A percentile compares a stretch with the other conserved stretches of the same genome.
Evolutionary conservation across 2,797 vertebrate genomes (phyloP).

Genomic region (Rachycentron canadum): DNA sequence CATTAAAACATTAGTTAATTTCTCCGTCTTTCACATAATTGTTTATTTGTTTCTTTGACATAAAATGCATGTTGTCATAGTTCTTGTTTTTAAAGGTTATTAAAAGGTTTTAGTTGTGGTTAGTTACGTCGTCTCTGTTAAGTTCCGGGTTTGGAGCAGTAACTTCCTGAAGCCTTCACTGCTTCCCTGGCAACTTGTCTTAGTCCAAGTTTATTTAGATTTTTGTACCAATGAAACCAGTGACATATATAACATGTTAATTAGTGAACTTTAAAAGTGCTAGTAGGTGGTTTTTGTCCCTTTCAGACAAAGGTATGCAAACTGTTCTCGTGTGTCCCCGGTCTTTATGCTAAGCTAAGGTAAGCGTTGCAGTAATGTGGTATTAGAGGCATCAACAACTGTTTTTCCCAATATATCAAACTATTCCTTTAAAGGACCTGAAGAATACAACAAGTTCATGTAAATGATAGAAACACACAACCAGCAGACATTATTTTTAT

Average conservation of each 20-base stretch:
- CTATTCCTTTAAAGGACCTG: constrained; percentile 18
- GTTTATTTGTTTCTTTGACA: too few species aligned
- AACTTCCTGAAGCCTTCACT: too few species aligned
- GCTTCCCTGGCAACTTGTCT: too few species aligned
- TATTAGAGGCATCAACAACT: neutral
- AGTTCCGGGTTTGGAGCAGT: too few species aligned
- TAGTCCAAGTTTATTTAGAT: too few species aligned
- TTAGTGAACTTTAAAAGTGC: neutral
- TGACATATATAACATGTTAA: neutral
- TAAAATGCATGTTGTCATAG: too few species aligned
- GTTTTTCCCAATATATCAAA: constrained; percentile 4
- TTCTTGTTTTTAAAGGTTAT: too few species aligned
- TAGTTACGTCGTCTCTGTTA: too few species aligned
- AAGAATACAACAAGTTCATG: neutral
- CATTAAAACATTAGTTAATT: too few species aligned
- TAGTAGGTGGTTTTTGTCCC: neutral
- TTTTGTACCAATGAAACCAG: too few species aligned
- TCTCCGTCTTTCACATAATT: too few species aligned
- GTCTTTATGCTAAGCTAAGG: constrained; percentile 1
- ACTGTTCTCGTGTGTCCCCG: neutral
- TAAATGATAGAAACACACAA: constrained; percentile 10
- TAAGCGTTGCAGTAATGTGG: neutral
- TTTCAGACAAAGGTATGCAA: neutral
- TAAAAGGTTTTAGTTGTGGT: too few species aligned
- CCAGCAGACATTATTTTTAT: constrained; percentile 55